Conservation (phyloP, 2,113 vertebrate genomes). For the Burhinus oedicnemus region DNA sequence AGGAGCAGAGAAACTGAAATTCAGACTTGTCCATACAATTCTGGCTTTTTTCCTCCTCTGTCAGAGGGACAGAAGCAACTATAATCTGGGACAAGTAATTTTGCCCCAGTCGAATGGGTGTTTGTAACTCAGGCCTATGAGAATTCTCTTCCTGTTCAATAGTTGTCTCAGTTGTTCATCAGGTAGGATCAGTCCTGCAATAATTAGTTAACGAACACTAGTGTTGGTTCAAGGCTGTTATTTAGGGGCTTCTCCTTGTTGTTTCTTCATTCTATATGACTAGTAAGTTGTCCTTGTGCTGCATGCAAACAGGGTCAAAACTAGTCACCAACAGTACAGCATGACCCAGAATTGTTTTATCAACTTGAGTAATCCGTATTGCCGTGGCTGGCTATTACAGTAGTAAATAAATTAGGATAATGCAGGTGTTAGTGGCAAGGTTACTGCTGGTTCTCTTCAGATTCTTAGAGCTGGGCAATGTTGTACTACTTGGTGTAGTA, state of each 20-base stretch:
- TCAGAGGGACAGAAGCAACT: not conserved
- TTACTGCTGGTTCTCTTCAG: not conserved
- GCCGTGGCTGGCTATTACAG: not conserved
- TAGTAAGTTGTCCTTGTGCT: rapidly evolving
- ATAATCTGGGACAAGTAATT: not conserved
- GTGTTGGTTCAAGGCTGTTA: not conserved
- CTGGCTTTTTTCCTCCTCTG: not conserved
- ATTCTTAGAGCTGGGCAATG: rapidly evolving
- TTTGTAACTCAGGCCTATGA: not conserved
- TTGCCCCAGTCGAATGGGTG: not conserved
- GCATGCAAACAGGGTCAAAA: not conserved
- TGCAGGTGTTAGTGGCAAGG: too few relatives aligned
- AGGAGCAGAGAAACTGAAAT: not conserved
- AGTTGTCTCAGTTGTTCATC: not conserved
- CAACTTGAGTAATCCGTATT: not conserved
- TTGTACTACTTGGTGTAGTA: not conserved
- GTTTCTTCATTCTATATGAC: not conserved
- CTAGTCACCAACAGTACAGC: too few relatives aligned
- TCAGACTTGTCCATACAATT: not conserved
- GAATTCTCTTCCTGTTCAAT: not conserved
- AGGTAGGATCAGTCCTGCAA: not conserved
- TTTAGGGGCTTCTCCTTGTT: not conserved
- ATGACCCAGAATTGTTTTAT: not conserved
- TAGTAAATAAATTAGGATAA: not conserved
- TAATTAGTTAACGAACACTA: not conserved